phyloP scores from a whole-genome alignment of 2,888 invertebrate species.

The Chrysotoxum bicinctum region DNA sequence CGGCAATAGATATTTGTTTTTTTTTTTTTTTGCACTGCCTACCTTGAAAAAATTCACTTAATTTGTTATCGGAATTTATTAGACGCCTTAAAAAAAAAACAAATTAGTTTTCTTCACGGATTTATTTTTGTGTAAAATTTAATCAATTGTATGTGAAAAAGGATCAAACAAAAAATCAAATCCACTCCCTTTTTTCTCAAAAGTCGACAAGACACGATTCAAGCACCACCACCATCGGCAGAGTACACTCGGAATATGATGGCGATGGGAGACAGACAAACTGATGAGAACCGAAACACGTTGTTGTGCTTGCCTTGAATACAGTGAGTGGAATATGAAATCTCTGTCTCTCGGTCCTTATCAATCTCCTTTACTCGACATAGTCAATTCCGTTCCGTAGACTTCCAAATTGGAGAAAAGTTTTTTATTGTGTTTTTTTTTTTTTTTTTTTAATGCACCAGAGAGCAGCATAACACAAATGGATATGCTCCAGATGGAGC shows the following conservation, averaged over 20 bases:
- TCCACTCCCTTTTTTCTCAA: slow-evolving; percentile 64
- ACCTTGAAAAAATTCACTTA: slow-evolving; percentile 35
- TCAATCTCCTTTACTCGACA: slow-evolving; percentile 20
- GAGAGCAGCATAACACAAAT: slow-evolving; percentile 6
- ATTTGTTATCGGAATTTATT: neutral
- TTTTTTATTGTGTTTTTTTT: neutral
- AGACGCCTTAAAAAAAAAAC: neutral
- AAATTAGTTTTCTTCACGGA: neutral
- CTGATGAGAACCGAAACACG: slow-evolving; percentile 51
- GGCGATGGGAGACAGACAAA: slow-evolving; percentile 24
- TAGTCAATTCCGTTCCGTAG: neutral
- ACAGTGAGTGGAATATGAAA: slow-evolving; percentile 35
- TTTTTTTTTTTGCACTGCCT: neutral
- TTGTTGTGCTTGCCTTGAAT: slow-evolving; percentile 36
- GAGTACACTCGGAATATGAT: slow-evolving; percentile 58
- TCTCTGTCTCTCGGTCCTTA: slow-evolving; percentile 36
- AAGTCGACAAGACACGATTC: slow-evolving; percentile 26
- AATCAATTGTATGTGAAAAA: neutral
- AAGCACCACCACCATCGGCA: slow-evolving; percentile 57
- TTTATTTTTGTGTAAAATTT: neutral
- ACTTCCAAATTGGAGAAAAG: slow-evolving; percentile 35
- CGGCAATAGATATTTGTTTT: neutral
- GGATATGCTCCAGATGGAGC: slow-evolving; percentile 10
- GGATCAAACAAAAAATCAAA: slow-evolving; percentile 13
- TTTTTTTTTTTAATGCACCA: slow-evolving; percentile 34